Evolutionary conservation across 2,888 invertebrate species (phyloP).

Genomic region (Caenorhabditis sp.): DNA sequence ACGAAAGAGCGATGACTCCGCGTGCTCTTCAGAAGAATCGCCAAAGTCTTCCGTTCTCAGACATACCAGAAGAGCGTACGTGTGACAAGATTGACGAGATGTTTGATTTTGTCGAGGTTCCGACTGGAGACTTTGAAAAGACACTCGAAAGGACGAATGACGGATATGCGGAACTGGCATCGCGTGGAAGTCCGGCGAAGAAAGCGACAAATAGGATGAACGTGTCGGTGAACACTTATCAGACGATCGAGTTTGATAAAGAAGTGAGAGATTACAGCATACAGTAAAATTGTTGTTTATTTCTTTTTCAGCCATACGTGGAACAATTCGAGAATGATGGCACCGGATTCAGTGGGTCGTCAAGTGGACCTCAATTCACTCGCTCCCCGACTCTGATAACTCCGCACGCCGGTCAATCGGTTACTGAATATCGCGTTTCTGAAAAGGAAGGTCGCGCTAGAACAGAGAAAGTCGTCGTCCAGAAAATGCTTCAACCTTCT

Average conservation of each 20-base stretch:
- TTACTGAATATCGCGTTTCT: conserved; percentile 55
- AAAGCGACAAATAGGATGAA: neutral
- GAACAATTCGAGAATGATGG: conserved; percentile 48
- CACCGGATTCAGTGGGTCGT: conserved; percentile 28
- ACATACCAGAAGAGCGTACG: conserved; percentile 56
- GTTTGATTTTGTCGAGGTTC: conserved; percentile 62
- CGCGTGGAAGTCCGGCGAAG: conserved; percentile 12
- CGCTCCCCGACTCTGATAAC: conserved; percentile 54
- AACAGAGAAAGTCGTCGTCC: conserved; percentile 55
- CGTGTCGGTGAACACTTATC: conserved; percentile 37
- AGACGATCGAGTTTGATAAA: conserved; percentile 45
- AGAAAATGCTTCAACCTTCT: conserved; percentile 35
- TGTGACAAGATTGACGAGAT: conserved; percentile 61
- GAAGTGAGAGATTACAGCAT: too few species aligned
- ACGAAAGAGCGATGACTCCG: conserved; percentile 24
- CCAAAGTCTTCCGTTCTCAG: conserved; percentile 53
- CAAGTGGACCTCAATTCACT: conserved; percentile 45
- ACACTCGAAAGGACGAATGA: conserved; percentile 28
- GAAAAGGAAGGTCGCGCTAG: conserved; percentile 46
- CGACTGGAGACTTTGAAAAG: conserved; percentile 45
- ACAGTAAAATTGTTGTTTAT: too few species aligned
- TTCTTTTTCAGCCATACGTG: too few species aligned
- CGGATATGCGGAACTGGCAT: conserved; percentile 37
- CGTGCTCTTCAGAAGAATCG: conserved; percentile 11
- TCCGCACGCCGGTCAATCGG: conserved; percentile 57